A percentile compares a stretch with the other conserved stretches of the same genome.
These are phyloP conservation scores for Phyllotis vaccarum DNA, from an alignment of 2,797 vertebrate species.

Conservation along the genomic window DNA sequence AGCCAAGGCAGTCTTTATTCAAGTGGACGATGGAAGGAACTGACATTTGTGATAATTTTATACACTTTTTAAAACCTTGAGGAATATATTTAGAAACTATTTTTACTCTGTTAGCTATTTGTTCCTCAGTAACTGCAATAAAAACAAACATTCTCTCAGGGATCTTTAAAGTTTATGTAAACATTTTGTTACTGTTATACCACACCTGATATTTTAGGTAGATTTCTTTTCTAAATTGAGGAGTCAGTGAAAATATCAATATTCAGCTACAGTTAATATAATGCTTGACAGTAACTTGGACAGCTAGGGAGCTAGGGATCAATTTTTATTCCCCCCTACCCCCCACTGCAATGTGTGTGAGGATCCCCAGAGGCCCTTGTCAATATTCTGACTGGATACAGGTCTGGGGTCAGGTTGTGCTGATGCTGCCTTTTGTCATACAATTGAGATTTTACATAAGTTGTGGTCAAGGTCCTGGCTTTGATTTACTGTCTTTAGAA, in stretches of 20 bases:
- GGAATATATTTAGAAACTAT: background rate
- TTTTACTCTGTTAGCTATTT: background rate
- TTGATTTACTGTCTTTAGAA: slow-evolving; percentile 1
- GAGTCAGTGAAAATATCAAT: background rate
- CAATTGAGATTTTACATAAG: background rate
- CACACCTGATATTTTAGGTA: background rate
- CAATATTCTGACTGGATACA: background rate
- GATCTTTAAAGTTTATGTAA: slow-evolving; percentile 19
- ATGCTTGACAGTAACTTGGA: background rate
- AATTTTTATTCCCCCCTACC: background rate
- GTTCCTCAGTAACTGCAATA: background rate
- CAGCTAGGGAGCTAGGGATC: background rate
- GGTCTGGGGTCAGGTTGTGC: background rate
- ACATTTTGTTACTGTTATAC: background rate
- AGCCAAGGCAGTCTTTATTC: background rate
- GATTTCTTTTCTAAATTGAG: background rate
- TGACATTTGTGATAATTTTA: slow-evolving; percentile 10
- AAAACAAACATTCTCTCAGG: background rate
- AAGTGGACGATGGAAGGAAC: background rate
- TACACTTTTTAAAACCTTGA: slow-evolving; percentile 38
- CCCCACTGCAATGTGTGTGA: background rate
- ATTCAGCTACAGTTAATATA: background rate
- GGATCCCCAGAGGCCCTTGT: background rate
- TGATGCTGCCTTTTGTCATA: background rate
- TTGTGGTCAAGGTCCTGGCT: background rate